Evolutionary conservation across 1,140 invertebrate species (phyloP), one percentile per base, ranked within the genome.

Genomic region (Notospermus geniculatus): DNA sequence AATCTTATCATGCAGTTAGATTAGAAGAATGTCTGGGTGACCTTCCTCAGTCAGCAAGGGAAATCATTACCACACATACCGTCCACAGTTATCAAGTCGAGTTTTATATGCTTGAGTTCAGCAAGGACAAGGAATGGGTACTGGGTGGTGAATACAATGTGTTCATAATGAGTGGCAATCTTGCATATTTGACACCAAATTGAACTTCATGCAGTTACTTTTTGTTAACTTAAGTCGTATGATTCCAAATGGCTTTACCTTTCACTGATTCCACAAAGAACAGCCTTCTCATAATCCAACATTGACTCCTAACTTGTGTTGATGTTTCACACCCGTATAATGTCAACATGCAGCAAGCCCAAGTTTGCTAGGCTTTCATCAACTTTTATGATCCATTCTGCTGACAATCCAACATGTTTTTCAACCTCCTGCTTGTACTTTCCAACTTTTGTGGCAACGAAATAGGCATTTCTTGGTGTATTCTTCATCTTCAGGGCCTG

Each of bases 391-490:
- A 90, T 90, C 79, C 88, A 88, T 65, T 90, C 86, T 0, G 86
- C 83, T 1, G 89, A 87, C 78, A 94, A 97, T 77, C 97, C 90
- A 79, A 97, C 95, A 88, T 92, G 92, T 55, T 86, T 82, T 32
- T 85, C 83, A 23, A 84, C 85, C 60, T 90, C 85, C 28, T 85
- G 80, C 64, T 89, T 87, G 73, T 94, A 97, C 58, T 93, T 85
- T 1, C 91, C 91, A 39, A 92, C 87, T 85, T 97, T 97, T n/a
- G 92, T 95, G 13, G 87, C 90, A n/a, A 98, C 86, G 73, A 93
- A 95, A 79, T 90, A 97, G 1, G 90, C 84, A 65, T 89, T 69
- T 28, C 95, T 82, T 0, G 93, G 93, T 60, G 95, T 84, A 46
- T 82, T 86, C 77, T 86, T 83, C 0, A 96, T 81, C 2, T 90